Percentiles rank a stretch among this genome's conserved stretches.
phyloP scores from a whole-genome alignment of 1,140 invertebrate species.

The Plectrocnemia conspersa region DNA sequence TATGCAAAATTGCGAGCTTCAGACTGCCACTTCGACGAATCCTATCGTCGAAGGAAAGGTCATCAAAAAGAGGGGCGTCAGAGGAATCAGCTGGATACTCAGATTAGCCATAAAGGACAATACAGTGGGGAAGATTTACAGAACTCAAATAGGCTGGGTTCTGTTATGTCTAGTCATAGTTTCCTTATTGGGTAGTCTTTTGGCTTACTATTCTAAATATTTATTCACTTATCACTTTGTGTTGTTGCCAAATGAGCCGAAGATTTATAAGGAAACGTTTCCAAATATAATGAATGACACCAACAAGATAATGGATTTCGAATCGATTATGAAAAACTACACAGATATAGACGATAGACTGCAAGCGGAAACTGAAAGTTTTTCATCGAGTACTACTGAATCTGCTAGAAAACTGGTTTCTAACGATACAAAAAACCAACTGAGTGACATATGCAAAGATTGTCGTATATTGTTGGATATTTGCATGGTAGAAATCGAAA shows the following conservation, averaged over 20 bases:
- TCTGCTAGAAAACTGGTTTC: conserved; percentile 1
- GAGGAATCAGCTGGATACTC: conserved; percentile 47
- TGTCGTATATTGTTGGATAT: conserved; percentile 54
- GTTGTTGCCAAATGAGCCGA: conserved; percentile 20
- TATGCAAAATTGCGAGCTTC: conserved; percentile 25
- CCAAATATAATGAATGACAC: background rate
- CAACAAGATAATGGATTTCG: background rate
- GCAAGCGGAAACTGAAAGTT: conserved; percentile 34
- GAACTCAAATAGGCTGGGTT: conserved; percentile 30
- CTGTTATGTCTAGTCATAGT: conserved; percentile 27
- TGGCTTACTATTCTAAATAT: conserved; percentile 28
- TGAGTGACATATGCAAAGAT: conserved; percentile 41
- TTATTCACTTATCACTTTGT: conserved; percentile 25
- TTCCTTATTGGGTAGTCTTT: conserved; percentile 21
- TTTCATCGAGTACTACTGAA: conserved; percentile 14
- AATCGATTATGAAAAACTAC: conserved; percentile 11
- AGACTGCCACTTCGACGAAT: background rate
- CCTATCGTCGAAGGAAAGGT: conserved; percentile 22
- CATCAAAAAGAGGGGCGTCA: conserved; percentile 45
- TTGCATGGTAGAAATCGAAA: conserved; percentile 60
- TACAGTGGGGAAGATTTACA: conserved; percentile 36
- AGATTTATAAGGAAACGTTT: background rate
- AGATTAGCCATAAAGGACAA: conserved; percentile 45
- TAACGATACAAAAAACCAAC: conserved; percentile 22
- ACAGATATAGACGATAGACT: conserved; percentile 6